Evolutionary conservation across 2,888 invertebrate genomes (phyloP).

Genomic region (Candidula unifasciata): DNA sequence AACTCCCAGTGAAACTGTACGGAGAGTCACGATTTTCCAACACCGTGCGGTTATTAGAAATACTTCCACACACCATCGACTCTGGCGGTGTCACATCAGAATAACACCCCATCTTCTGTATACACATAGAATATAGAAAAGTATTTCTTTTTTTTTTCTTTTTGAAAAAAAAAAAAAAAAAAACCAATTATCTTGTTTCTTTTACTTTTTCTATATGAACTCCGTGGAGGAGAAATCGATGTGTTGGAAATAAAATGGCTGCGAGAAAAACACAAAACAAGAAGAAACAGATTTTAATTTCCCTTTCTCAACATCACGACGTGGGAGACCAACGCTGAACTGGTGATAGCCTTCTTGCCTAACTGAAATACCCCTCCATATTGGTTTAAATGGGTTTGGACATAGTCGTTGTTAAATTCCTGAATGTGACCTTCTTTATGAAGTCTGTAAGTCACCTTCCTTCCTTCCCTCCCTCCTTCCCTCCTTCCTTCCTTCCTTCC

Average conservation of each 20-base stretch:
- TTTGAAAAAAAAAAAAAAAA: too few relatives aligned
- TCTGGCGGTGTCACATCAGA: too few relatives aligned
- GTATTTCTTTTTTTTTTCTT: too few relatives aligned
- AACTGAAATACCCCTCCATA: neutral
- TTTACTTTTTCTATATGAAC: neutral
- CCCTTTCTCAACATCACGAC: neutral
- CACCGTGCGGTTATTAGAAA: too few relatives aligned
- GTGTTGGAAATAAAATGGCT: neutral
- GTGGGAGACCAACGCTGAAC: neutral
- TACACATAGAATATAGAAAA: too few relatives aligned
- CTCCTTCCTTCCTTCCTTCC: constrained; percentile 4
- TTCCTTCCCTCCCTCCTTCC: neutral
- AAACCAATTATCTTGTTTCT: neutral
- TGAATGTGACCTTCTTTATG: neutral
- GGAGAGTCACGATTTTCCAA: too few relatives aligned
- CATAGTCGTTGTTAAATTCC: neutral
- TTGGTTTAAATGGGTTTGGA: neutral
- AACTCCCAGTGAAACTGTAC: too few relatives aligned
- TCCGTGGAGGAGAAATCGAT: neutral
- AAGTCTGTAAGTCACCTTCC: too few relatives aligned
- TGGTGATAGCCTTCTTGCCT: neutral
- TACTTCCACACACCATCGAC: too few relatives aligned
- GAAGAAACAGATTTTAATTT: neutral
- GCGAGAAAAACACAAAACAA: neutral
- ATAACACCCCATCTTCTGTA: too few relatives aligned